phyloP scores from a whole-genome alignment of 2,113 vertebrate species.

The Regulus satrapa region DNA sequence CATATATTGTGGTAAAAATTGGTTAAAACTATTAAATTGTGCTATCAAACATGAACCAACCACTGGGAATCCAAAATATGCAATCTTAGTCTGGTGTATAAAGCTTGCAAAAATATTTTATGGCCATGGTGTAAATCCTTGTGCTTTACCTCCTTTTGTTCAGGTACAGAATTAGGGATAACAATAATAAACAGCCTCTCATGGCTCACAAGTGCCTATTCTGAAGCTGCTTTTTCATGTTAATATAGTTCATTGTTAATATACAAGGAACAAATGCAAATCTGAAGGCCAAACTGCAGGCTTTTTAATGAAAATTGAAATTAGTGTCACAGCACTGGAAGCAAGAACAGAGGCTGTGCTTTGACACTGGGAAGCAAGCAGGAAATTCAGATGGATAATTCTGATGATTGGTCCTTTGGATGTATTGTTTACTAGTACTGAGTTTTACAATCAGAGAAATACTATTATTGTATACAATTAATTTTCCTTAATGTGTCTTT shows the following conservation, averaged over 20 bases:
- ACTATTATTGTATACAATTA: background rate
- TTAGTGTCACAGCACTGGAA: background rate
- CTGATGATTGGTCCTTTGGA: background rate
- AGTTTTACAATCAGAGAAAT: background rate
- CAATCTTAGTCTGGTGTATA: background rate
- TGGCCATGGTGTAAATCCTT: accelerated
- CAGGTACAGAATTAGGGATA: background rate
- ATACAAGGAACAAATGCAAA: background rate
- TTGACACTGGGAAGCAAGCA: background rate
- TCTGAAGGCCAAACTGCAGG: background rate
- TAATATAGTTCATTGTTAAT: background rate
- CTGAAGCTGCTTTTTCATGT: background rate
- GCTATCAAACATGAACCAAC: background rate
- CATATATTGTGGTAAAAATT: background rate
- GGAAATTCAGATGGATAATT: background rate
- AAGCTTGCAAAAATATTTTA: background rate
- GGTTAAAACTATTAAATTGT: accelerated
- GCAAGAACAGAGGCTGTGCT: background rate
- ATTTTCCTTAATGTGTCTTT: background rate
- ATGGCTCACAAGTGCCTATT: background rate
- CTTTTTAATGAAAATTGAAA: background rate
- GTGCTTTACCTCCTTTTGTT: background rate
- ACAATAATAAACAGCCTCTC: background rate
- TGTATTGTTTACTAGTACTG: background rate
- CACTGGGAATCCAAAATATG: background rate